Evolutionary conservation across 1,140 invertebrate species (phyloP).

Genomic region (Helicoverpa armigera): DNA sequence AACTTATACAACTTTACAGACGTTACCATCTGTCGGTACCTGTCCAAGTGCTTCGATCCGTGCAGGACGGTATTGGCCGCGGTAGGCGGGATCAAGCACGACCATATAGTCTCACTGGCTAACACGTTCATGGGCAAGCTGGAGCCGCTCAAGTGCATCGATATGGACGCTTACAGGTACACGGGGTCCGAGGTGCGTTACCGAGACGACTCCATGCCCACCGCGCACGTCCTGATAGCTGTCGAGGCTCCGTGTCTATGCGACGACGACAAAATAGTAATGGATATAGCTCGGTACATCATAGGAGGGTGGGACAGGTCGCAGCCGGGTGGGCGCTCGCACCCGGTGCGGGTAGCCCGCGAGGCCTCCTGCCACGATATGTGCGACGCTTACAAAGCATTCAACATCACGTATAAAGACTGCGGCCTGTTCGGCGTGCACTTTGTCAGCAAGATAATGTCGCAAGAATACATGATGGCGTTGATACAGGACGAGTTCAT

Average conservation of each 20-base stretch:
- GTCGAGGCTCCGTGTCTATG: slow-evolving; percentile 88
- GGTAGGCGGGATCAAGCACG: slow-evolving; percentile 92
- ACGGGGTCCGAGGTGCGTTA: slow-evolving; percentile 88
- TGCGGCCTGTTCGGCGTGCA: slow-evolving; percentile 83
- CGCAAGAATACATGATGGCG: slow-evolving; percentile 75
- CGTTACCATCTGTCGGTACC: slow-evolving; percentile 91
- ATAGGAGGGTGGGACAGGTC: slow-evolving; percentile 74
- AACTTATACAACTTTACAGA: slow-evolving; percentile 90
- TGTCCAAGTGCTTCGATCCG: slow-evolving; percentile 94
- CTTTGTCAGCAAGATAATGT: slow-evolving; percentile 66
- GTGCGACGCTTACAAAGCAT: slow-evolving; percentile 79
- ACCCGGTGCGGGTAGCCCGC: slow-evolving; percentile 67
- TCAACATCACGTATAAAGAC: slow-evolving; percentile 77
- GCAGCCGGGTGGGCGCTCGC: slow-evolving; percentile 69
- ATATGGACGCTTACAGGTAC: slow-evolving; percentile 62
- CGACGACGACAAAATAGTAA: slow-evolving; percentile 58
- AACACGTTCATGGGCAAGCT: slow-evolving; percentile 54
- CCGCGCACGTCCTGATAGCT: slow-evolving; percentile 91
- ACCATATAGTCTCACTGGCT: slow-evolving; percentile 62
- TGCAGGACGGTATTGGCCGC: slow-evolving; percentile 94
- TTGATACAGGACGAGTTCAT: slow-evolving; percentile 76
- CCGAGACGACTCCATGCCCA: slow-evolving; percentile 90
- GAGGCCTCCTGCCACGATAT: slow-evolving; percentile 61
- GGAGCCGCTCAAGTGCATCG: slow-evolving; percentile 50
- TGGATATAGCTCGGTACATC: slow-evolving; percentile 65